Base-by-base conservation (phyloP, 2,888 invertebrate species). In the Beris morrisii region DNA sequence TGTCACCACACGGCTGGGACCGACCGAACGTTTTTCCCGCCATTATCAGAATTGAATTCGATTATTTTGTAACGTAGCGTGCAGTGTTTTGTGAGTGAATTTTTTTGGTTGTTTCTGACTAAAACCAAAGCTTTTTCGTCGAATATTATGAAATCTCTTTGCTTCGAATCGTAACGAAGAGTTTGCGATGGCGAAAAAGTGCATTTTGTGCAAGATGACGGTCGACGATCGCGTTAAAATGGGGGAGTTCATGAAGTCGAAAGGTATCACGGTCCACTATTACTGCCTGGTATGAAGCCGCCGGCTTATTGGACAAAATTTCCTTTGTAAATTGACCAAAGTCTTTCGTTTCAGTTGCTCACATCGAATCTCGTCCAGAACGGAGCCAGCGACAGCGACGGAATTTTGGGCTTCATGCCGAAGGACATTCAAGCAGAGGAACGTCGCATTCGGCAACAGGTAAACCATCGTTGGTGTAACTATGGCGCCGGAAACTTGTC, bases 361-460 rank as follows among this genome's bases (percentile, higher is more conserved):
- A 88, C 91, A 0, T 87, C 89, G 5, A 87, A 86, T 66, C 80
- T 92, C 73, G 76, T 84, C 53, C 92, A 92, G 74, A 86, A 84
- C 70, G 91, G 89, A 0, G 38, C 38, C 38, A 76, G 76, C 6
- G 90, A 90, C 68, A 78, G 84, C 3, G 85, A 89, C 64, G 92
- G 91, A 0, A 85, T 93, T 38, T 81, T 88, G 69, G 91, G 92
- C 0, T 94, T 94, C 76, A 74, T 90, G 44, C 79, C 83, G 1
- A 73, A 77, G 0, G 93, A 94, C 75, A 92, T 94, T 22, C 71
- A 81, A 11, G 82, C 82, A 38, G 93, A 93, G 79, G 73, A 86
- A 0, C 80, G 79, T 13, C 83, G 92, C 69, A 87, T 88, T 52
- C 83, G 82, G 56, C 83, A 82, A 73, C 81, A 91, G 82, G 92